These are phyloP conservation scores for Phytoseiulus persimilis DNA, from an alignment of 2,888 invertebrate species.

Conservation along the genomic window DNA sequence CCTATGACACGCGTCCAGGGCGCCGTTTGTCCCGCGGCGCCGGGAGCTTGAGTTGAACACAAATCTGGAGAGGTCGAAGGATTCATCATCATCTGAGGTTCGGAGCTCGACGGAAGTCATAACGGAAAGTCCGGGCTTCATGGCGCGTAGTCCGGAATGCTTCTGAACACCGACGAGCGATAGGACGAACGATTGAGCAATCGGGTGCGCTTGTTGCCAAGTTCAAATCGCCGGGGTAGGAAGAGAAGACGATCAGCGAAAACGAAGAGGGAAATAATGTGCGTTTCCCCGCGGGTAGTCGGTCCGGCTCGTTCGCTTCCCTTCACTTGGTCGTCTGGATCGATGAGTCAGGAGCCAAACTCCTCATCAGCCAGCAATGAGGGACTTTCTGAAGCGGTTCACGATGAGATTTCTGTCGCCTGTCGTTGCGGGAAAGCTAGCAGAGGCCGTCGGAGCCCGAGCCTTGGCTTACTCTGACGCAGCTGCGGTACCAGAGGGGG, in stretches of 20 bases:
- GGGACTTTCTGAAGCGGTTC: neutral
- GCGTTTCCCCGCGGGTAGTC: neutral
- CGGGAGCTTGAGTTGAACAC: too few relatives aligned
- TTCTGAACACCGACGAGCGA: neutral
- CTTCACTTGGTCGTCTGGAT: neutral
- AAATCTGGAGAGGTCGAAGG: too few relatives aligned
- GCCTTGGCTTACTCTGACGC: too few relatives aligned
- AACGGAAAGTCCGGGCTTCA: neutral
- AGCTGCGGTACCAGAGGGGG: too few relatives aligned
- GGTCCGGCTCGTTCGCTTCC: neutral
- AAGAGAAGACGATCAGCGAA: too few relatives aligned
- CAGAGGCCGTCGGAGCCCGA: too few relatives aligned
- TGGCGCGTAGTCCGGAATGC: too few relatives aligned
- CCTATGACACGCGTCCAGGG: too few relatives aligned
- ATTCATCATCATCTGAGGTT: too few relatives aligned
- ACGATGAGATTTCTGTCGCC: too few relatives aligned
- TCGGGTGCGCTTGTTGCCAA: neutral
- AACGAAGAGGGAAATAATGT: neutral
- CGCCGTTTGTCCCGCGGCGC: too few relatives aligned
- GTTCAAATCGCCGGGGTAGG: neutral
- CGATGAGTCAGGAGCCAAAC: neutral
- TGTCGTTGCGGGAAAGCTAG: too few relatives aligned
- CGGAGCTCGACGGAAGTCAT: neutral
- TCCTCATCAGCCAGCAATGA: neutral
- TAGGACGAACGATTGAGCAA: neutral